These are phyloP conservation scores for Aleiodes testaceus DNA, from an alignment of 2,888 invertebrate genomes.

Conservation along the genomic window DNA sequence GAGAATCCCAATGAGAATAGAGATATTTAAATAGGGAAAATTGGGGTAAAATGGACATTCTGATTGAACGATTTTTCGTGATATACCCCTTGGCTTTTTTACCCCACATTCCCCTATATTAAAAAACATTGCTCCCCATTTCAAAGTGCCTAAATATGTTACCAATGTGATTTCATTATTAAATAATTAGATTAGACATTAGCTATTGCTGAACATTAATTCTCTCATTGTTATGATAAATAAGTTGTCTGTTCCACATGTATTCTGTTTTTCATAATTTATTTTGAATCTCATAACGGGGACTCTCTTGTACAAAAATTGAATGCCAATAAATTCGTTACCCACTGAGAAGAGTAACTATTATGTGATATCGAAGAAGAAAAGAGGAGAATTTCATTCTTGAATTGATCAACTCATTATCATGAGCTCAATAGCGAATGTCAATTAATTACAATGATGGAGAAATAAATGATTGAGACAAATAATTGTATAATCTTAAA, in stretches of 20 bases:
- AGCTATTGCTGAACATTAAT: conserved; percentile 1
- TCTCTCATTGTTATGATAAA: conserved; percentile 5
- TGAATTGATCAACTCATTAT: no score
- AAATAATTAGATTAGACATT: conserved; percentile 8
- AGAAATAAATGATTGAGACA: conserved; percentile 6
- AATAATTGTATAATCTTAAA: neutral
- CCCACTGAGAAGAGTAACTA: no score
- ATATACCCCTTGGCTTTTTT: no score
- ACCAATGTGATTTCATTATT: conserved; percentile 27
- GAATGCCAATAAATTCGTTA: no score
- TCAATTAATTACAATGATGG: conserved; percentile 18
- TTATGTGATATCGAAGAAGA: no score
- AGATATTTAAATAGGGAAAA: neutral
- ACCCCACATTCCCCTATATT: no score
- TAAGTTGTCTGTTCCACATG: conserved; percentile 4
- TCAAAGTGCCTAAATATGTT: conserved; percentile 40
- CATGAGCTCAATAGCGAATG: neutral
- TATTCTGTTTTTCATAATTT: neutral
- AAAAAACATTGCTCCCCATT: conserved; percentile 9
- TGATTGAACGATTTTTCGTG: no score
- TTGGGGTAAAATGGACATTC: no score
- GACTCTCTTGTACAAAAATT: no score
- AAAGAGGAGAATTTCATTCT: no score
- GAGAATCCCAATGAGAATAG: conserved; percentile 3
- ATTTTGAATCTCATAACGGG: no score